Percentiles rank a stretch among this genome's conserved stretches.
phyloP scores from a whole-genome alignment of 2,113 vertebrate species.

The zebrafish (Danio rerio) region DNA sequence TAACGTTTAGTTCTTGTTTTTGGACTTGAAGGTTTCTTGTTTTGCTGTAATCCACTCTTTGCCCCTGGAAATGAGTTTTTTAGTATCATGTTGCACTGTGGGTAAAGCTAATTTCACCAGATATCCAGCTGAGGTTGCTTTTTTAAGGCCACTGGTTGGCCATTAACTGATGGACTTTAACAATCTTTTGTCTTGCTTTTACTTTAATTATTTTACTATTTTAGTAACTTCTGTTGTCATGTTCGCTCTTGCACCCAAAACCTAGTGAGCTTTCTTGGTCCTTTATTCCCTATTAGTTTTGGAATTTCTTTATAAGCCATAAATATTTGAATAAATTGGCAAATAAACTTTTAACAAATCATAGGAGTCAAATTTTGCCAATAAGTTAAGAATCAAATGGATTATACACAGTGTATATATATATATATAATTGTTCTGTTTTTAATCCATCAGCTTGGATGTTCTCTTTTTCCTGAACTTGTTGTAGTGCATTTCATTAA shows the following conservation, averaged over 20 bases:
- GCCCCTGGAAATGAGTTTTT: constrained; percentile 65
- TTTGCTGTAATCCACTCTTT: constrained; percentile 77
- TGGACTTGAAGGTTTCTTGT: constrained; percentile 73
- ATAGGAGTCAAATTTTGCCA: not conserved
- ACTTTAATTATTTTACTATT: constrained; percentile 3
- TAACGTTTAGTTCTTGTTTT: constrained; percentile 63
- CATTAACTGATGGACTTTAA: constrained; percentile 55
- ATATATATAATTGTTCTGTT: not conserved
- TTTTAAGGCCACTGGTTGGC: constrained; percentile 80
- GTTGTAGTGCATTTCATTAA: not conserved
- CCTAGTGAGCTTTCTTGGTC: not conserved
- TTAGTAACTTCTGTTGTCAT: constrained; percentile 35
- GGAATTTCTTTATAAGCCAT: not conserved
- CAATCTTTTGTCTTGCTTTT: constrained; percentile 23
- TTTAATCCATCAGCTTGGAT: not conserved
- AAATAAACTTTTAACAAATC: not conserved
- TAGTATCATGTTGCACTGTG: constrained; percentile 62
- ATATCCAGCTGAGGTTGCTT: constrained; percentile 45
- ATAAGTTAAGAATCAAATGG: not conserved
- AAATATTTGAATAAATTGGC: not conserved
- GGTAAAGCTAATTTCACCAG: constrained; percentile 35
- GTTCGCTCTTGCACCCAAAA: constrained; percentile 6
- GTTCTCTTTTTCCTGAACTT: not conserved
- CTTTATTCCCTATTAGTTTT: not conserved
- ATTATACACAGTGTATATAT: not conserved